These are phyloP conservation scores for Takifugu bimaculatus DNA, from an alignment of 2,113 vertebrate genomes.

Conservation along the genomic window DNA sequence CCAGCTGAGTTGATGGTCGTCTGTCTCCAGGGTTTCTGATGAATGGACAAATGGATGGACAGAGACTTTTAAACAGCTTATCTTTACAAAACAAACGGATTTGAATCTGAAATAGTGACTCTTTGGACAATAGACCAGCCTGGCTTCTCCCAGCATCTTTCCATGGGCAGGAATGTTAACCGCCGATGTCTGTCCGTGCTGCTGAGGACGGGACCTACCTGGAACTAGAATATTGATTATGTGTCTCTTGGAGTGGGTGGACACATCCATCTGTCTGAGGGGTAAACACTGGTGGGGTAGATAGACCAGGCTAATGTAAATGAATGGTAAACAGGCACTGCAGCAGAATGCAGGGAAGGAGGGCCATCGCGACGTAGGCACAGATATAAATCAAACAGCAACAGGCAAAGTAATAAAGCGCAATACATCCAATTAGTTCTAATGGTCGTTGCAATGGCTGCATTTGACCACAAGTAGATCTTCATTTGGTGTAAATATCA, in stretches of 20 bases:
- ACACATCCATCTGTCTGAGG: conserved; percentile 65
- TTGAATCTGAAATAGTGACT: too few relatives aligned
- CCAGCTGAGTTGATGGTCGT: too few relatives aligned
- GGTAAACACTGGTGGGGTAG: conserved; percentile 39
- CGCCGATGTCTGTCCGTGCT: conserved; percentile 24
- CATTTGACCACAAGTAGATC: not conserved
- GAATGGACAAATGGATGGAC: too few relatives aligned
- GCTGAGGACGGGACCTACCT: conserved; percentile 57
- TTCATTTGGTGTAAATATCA: conserved; percentile 10
- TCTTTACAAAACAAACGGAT: too few relatives aligned
- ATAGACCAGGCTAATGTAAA: conserved; percentile 52
- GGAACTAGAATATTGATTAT: conserved; percentile 67
- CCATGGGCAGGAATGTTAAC: conserved; percentile 33
- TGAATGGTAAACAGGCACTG: conserved; percentile 31
- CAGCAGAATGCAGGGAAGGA: conserved; percentile 27
- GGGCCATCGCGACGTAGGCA: conserved; percentile 13
- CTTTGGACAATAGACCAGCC: too few relatives aligned
- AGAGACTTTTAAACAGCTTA: too few relatives aligned
- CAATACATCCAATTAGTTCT: conserved; percentile 32
- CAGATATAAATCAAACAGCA: conserved; percentile 36
- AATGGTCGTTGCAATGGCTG: conserved; percentile 26
- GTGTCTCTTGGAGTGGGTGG: conserved; percentile 45
- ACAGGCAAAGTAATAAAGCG: conserved; percentile 28
- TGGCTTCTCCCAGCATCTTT: not conserved
- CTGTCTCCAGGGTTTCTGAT: too few relatives aligned